These are phyloP conservation scores for Cantharis nigra DNA, from an alignment of 2,888 invertebrate genomes.

Conservation along the genomic window DNA sequence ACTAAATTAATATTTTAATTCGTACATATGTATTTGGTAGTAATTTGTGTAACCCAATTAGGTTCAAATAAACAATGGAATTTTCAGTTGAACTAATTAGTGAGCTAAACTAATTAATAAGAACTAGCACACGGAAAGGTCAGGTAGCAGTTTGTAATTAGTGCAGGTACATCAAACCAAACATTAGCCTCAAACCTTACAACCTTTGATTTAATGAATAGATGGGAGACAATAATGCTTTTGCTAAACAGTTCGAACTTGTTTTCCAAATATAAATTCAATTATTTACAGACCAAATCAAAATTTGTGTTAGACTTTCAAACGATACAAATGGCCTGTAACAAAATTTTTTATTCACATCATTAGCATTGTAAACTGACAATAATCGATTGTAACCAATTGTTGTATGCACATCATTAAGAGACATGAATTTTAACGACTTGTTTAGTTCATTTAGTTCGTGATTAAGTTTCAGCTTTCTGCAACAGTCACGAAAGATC, in stretches of 20 bases:
- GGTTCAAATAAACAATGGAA: not conserved
- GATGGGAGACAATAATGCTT: not conserved
- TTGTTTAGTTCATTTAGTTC: slow-evolving; percentile 27
- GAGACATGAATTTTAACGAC: slow-evolving; percentile 28
- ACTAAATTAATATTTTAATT: not conserved
- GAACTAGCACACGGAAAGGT: not conserved
- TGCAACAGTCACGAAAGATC: slow-evolving; percentile 27
- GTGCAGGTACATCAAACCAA: not conserved
- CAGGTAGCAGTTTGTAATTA: not conserved
- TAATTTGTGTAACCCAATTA: slow-evolving; percentile 1
- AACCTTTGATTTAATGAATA: not conserved
- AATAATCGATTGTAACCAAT: slow-evolving; percentile 29
- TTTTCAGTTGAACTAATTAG: slow-evolving; percentile 1
- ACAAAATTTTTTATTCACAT: not conserved
- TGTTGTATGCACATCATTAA: slow-evolving; percentile 27
- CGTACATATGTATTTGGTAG: not conserved
- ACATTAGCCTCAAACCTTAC: not conserved
- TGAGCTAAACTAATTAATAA: not conserved
- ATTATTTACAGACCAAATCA: not conserved
- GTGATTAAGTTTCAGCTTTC: slow-evolving; percentile 26
- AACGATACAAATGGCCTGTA: not conserved
- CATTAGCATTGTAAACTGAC: slow-evolving; percentile 21
- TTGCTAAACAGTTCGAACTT: not conserved
- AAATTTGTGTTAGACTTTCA: not conserved
- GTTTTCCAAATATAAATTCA: not conserved